Evolutionary conservation across 2,888 invertebrate species (phyloP).

Genomic region (Agrotis ipsilon): DNA sequence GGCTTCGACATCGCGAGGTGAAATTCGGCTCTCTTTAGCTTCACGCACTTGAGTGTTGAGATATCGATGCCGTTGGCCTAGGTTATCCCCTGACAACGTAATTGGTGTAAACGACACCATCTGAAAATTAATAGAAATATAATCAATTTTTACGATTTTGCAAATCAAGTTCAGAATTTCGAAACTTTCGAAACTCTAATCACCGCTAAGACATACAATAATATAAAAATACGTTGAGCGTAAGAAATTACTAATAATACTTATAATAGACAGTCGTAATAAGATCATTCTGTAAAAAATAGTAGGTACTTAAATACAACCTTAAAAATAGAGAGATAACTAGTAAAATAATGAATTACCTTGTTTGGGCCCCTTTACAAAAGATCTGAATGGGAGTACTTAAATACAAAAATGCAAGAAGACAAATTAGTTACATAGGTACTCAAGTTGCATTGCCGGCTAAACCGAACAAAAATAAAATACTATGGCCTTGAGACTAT

Average conservation of each 20-base stretch:
- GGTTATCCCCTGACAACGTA: slow-evolving; percentile 71
- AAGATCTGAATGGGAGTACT: not conserved
- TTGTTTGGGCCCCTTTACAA: not conserved
- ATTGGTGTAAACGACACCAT: slow-evolving; percentile 71
- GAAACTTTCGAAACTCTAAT: no score
- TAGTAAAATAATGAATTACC: not conserved
- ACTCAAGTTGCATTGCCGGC: slow-evolving; percentile 2
- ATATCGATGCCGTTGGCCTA: slow-evolving; percentile 74
- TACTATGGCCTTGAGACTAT: slow-evolving; percentile 8
- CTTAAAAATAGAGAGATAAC: no score
- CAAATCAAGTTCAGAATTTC: no score
- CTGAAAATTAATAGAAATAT: slow-evolving; percentile 32
- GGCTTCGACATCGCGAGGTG: slow-evolving; percentile 52
- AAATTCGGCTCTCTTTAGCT: slow-evolving; percentile 30
- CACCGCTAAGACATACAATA: no score
- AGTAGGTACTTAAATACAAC: no score
- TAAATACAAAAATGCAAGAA: not conserved
- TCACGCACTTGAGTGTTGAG: slow-evolving; percentile 73
- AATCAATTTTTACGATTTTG: not conserved
- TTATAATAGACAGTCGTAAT: no score
- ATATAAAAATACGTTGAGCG: no score
- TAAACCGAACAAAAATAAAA: slow-evolving; percentile 9
- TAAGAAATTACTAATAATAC: no score
- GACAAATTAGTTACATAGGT: not conserved
- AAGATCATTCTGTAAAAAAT: no score